Evolutionary conservation across 2,888 invertebrate genomes (phyloP), one percentile per base, ranked within the genome.

Genomic region (Strigamia maritima): DNA sequence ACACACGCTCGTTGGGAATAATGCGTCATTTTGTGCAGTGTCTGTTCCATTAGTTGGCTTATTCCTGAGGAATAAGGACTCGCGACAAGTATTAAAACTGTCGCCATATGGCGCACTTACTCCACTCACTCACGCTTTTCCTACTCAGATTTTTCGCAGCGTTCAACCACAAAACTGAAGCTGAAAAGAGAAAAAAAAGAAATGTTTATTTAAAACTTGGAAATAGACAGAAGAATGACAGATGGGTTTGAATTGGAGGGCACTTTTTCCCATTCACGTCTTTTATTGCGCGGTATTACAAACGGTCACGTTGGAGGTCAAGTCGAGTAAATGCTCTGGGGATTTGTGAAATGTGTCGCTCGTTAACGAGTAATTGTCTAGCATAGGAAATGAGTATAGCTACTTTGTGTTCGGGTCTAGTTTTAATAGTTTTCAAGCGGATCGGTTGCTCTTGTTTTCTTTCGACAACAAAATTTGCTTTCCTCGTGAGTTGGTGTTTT

Each of bases 31-130:
- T 70, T 70, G 28, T 16, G 70, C 70, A 70, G 70, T 70, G 70
- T 28, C 70, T 70, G 70, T 70, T 70, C 70, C 70, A 70, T 70
- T 70, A 70, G 70, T 70, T 70, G 70, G 70, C 70, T 70, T 70
- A 70, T 70, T 70, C 28, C 70, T 54, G 26, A 70, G 70, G 70
- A 70, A 70, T 70, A 70, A 70, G 70, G n/a, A 70, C 70, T 24
- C 70, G 70, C 70, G 70, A 70, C 70, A 70, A 16, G 70, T 28
- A 70, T 70, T 70, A 70, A 70, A 70, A 70, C 16, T 28, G 70
- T 70, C 28, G 70, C 70, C 70, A 70, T 70, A 70, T 70, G 70
- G 70, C n/a, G 70, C 70, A 70, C 28, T 70, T 70, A 35, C 70
- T 28, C 70, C 28, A 26, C 26, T 54, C 54, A 54, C 19, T 19